Evolutionary conservation across 2,888 invertebrate genomes (phyloP), one percentile per base, ranked within the genome.

Genomic region (Melanostoma mellinum): DNA sequence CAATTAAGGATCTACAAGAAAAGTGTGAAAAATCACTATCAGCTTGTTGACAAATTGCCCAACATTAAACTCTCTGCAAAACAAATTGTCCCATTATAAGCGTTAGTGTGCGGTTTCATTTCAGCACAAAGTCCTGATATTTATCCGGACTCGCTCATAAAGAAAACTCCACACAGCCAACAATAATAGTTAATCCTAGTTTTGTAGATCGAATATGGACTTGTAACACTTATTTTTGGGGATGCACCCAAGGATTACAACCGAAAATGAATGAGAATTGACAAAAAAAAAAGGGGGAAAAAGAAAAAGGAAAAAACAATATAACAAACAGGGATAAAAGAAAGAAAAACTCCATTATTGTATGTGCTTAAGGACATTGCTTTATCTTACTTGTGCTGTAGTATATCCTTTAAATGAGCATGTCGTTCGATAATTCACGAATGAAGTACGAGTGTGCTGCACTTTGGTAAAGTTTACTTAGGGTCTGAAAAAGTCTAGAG

Each of bases 1-100:
- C 76, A 81, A 81, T 81, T 81, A 81, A 77, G 81, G 65, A 61
- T 72, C 67, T 42, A 72, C 60, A 81, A 81, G 77, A 77, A 81
- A 81, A 81, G 77, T 77, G 76, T 77, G 81, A 81, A 81, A 81
- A 81, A 81, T 81, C 77, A 77, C 81, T 81, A 81, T 81, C 81
- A 81, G 81, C 77, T 55, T 71, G 81, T 81, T 81, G 81, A 81
- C 81, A 81, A 81, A 81, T 81, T 72, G 81, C 77, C 81, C 61
- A 55, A 60, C 81, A 77, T 81, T 77, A 76, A 81, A 81, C 61
- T 72, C 60, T 60, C 60, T 42, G 50, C 76, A 60, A 52, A 81
- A 81, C 71, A 81, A 81, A 81, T 81, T 81, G 81, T 71, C 67
- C 81, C 72, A 77, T 81, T 81, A 81, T 50, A 50, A 46, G 8